These are phyloP conservation scores for Hycleus phaleratus DNA, from an alignment of 1,140 invertebrate genomes.

Conservation along the genomic window DNA sequence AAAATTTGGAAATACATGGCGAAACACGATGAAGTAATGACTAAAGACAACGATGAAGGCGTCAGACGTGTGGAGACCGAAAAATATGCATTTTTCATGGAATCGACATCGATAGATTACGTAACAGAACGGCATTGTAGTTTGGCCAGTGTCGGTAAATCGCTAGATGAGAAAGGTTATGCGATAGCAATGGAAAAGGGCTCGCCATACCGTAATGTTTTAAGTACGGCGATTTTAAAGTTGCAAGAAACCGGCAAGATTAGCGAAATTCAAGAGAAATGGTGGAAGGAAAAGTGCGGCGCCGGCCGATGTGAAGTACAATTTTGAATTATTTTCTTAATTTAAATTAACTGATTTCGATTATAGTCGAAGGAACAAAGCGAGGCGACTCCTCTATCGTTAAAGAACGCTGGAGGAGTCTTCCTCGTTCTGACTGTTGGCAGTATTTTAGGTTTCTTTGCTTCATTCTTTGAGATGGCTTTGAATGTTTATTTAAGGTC, in stretches of 20 bases:
- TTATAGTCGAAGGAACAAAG: conserved; percentile 25
- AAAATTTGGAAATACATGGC: conserved; percentile 70
- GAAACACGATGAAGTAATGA: conserved; percentile 55
- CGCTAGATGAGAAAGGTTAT: conserved; percentile 75
- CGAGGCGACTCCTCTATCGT: conserved; percentile 42
- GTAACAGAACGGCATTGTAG: conserved; percentile 60
- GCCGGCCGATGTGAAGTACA: conserved; percentile 24
- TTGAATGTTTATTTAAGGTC: conserved; percentile 16
- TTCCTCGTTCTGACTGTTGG: conserved; percentile 58
- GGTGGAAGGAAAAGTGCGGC: conserved; percentile 78
- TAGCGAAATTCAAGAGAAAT: conserved; percentile 71
- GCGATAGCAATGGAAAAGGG: conserved; percentile 77
- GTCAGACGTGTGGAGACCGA: conserved; percentile 56
- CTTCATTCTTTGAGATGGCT: conserved; percentile 40
- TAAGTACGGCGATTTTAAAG: conserved; percentile 70
- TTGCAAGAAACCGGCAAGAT: conserved; percentile 74
- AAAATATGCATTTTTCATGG: conserved; percentile 71
- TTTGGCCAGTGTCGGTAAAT: conserved; percentile 56
- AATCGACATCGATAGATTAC: conserved; percentile 65
- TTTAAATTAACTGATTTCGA: background rate
- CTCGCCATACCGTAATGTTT: conserved; percentile 61
- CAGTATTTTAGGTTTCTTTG: conserved; percentile 39
- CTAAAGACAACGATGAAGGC: conserved; percentile 59
- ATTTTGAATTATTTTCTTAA: background rate
- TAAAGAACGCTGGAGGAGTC: conserved; percentile 64